Conservation (phyloP, 2,797 vertebrate species). For the Dendrocincla tyrannina region DNA sequence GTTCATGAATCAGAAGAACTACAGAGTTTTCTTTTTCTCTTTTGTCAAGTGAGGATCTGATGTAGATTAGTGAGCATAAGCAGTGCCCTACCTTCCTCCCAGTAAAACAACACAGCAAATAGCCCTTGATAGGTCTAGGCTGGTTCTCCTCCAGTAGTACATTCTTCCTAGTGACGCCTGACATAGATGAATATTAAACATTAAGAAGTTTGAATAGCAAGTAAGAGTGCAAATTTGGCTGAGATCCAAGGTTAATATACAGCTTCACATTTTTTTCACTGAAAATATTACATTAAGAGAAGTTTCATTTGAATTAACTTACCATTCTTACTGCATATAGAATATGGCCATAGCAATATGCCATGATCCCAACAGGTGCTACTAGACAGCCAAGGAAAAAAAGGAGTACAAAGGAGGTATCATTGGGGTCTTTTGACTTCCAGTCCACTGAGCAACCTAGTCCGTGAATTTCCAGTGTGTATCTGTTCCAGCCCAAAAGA, state of each 20-base stretch:
- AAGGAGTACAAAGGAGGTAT: slow-evolving; percentile 89
- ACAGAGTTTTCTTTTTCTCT: not conserved
- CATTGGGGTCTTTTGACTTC: slow-evolving; percentile 87
- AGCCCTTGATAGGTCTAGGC: not conserved
- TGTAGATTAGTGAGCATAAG: not conserved
- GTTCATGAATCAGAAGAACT: not conserved
- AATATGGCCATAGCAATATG: slow-evolving; percentile 93
- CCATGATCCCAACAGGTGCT: slow-evolving; percentile 87
- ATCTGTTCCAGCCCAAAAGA: slow-evolving; percentile 93
- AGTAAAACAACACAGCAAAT: not conserved
- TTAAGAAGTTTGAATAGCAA: not conserved
- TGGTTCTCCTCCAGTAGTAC: not conserved
- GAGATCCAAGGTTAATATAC: not conserved
- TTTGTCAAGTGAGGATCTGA: not conserved
- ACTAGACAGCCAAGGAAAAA: slow-evolving; percentile 90
- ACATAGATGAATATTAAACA: not conserved
- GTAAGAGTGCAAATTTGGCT: not conserved
- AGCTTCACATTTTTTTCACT: not conserved
- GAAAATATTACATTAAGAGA: not conserved
- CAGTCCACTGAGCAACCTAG: slow-evolving; percentile 91
- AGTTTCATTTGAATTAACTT: slow-evolving; percentile 55
- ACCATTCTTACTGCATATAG: slow-evolving; percentile 90
- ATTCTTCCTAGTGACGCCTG: not conserved
- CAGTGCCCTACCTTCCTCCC: not conserved
- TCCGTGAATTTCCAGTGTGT: slow-evolving; percentile 88